Conservation (phyloP, 1,140 invertebrate species). For the Trypoxylus dichotomus region DNA sequence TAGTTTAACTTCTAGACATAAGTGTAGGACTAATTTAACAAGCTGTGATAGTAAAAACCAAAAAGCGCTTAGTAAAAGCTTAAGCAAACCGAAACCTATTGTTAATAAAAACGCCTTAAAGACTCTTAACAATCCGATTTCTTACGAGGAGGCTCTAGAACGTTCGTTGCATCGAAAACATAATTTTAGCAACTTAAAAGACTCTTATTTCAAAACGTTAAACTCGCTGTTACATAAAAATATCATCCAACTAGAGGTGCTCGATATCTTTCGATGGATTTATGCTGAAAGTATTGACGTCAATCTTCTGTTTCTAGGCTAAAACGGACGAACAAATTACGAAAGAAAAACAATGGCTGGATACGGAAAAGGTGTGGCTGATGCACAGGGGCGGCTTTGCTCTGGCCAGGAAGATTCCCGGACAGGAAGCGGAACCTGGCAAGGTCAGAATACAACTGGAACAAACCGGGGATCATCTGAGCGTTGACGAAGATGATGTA, state of each 20-base stretch:
- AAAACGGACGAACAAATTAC: constrained; percentile 79
- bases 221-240: constrained; percentile 29
- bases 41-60: constrained; percentile 20
- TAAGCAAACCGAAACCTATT: neutral
- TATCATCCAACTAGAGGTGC: constrained; percentile 22
- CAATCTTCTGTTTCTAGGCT: constrained; percentile 60
- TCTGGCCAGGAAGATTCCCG: constrained; percentile 64
- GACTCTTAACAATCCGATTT: neutral
- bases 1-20: neutral
- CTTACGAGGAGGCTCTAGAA: neutral
- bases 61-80: neutral
- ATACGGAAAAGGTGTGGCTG: constrained; percentile 84
- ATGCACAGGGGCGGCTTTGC: constrained; percentile 89
- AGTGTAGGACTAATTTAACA: neutral
- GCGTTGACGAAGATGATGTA: constrained; percentile 90
- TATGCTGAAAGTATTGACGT: neutral
- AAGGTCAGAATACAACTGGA: constrained; percentile 76
- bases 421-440: constrained; percentile 55
- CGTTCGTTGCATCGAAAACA: neutral
- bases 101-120: neutral
- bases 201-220: neutral
- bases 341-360: constrained; percentile 78
- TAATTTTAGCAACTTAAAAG: neutral
- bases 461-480: constrained; percentile 74
- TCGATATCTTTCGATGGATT: constrained; percentile 25